Conservation (phyloP, 2,888 invertebrate genomes). For the Exocentrus adspersus region DNA sequence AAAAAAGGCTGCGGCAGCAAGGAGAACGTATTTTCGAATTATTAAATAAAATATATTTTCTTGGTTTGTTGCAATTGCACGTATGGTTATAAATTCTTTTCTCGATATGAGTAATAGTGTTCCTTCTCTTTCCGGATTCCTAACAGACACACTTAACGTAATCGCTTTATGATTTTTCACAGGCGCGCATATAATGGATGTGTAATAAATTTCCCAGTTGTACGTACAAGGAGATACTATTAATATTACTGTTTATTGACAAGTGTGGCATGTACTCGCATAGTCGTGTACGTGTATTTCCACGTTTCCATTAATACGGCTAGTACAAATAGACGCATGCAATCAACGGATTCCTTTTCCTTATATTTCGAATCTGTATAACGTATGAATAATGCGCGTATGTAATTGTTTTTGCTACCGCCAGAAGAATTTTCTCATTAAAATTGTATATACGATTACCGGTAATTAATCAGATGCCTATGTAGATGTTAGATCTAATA, state of each 20-base stretch:
- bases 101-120: background rate
- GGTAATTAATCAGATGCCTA: conserved; percentile 47
- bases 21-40: no score
- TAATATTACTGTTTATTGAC: background rate
- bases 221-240: background rate
- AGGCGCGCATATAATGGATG: background rate
- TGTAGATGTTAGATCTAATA: conserved; percentile 46
- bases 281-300: background rate
- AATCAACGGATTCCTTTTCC: background rate
- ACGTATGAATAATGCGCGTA: conserved; percentile 34
- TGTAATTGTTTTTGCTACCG: conserved; percentile 36
- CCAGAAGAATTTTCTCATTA: conserved; percentile 40
- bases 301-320: background rate
- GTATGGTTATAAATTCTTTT: no score
- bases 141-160: background rate
- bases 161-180: background rate
- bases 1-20: no score
- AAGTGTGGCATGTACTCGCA: background rate
- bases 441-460: conserved; percentile 43
- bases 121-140: background rate
- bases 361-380: conserved; percentile 30
- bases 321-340: background rate
- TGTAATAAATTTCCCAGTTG: background rate
- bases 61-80: no score
- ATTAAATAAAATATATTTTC: no score